Conservation (phyloP, 2,797 vertebrate genomes). For the Apogon hyalosoma region DNA sequence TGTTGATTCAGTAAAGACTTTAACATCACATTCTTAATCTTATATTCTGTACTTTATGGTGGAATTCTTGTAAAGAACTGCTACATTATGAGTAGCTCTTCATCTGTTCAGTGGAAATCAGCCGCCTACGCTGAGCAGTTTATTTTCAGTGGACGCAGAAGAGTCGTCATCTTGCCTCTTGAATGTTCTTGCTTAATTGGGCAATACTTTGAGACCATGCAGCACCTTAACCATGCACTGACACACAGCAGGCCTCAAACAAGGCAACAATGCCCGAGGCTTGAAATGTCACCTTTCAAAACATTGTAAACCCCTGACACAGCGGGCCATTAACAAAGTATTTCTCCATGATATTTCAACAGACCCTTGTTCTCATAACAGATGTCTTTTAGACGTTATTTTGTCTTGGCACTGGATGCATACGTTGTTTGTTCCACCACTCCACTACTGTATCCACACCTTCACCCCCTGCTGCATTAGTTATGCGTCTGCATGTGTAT, state of each 20-base stretch:
- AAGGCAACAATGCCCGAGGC: conserved; percentile 45
- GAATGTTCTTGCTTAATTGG: conserved; percentile 60
- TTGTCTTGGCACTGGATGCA: conserved; percentile 37
- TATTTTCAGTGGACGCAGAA: conserved; percentile 41
- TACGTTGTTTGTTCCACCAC: conserved; percentile 55
- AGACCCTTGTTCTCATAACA: conserved; percentile 47
- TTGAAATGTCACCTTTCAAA: conserved; percentile 66
- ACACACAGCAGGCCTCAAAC: conserved; percentile 69
- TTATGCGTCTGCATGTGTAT: conserved; percentile 76
- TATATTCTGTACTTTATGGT: background rate
- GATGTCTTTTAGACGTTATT: conserved; percentile 59
- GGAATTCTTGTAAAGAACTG: background rate
- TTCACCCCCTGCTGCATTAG: conserved; percentile 36
- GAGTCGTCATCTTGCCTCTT: conserved; percentile 50
- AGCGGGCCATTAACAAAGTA: conserved; percentile 42
- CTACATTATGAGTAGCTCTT: conserved; percentile 3
- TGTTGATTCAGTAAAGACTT: background rate
- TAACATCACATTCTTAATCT: conserved; percentile 4
- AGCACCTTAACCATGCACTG: conserved; percentile 51
- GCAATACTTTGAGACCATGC: conserved; percentile 66
- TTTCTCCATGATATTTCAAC: conserved; percentile 41
- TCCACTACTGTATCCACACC: conserved; percentile 44
- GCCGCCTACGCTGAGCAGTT: conserved; percentile 22
- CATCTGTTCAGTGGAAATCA: conserved; percentile 26
- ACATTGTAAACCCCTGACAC: conserved; percentile 44